phyloP scores from a whole-genome alignment of 2,888 invertebrate species.

The Agrilus mali region DNA sequence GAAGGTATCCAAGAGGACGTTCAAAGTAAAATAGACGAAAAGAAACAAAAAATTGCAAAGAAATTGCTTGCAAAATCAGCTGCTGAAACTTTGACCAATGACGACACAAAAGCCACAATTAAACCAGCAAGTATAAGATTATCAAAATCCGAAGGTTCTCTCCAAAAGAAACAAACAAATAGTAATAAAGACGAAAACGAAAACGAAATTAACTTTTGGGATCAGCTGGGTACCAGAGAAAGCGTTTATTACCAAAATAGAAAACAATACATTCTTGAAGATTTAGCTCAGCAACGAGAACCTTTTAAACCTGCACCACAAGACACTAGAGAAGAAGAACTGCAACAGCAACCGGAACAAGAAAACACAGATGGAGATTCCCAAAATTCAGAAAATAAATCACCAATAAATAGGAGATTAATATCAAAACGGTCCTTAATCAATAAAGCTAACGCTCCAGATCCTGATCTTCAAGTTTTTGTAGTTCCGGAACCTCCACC shows the following conservation, averaged over 20 bases:
- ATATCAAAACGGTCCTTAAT: conserved; percentile 30
- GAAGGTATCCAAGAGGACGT: conserved; percentile 14
- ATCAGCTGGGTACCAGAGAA: conserved; percentile 50
- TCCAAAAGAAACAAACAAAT: conserved; percentile 4
- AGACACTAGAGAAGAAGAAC: conserved; percentile 1
- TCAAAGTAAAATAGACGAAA: conserved; percentile 6
- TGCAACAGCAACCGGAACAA: background rate
- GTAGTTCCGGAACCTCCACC: conserved; percentile 26
- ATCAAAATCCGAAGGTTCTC: background rate
- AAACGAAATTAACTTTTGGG: conserved; percentile 50
- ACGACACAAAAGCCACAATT: conserved; percentile 3
- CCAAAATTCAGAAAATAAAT: background rate
- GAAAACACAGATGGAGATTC: background rate
- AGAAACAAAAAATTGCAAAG: conserved; percentile 3
- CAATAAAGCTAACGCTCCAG: conserved; percentile 25
- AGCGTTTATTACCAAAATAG: conserved; percentile 48
- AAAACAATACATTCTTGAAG: conserved; percentile 38
- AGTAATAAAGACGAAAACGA: conserved; percentile 12
- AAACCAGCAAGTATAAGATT: conserved; percentile 5
- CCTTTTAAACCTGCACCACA: conserved; percentile 7
- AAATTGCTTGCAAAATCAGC: background rate
- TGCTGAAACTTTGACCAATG: background rate
- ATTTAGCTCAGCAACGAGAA: conserved; percentile 30
- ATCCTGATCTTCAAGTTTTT: conserved; percentile 30
- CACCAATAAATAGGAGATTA: conserved; percentile 13